Evolutionary conservation across 2,797 vertebrate genomes (phyloP), one percentile per base, ranked within the genome.

Genomic region (Numenius phaeopus): DNA sequence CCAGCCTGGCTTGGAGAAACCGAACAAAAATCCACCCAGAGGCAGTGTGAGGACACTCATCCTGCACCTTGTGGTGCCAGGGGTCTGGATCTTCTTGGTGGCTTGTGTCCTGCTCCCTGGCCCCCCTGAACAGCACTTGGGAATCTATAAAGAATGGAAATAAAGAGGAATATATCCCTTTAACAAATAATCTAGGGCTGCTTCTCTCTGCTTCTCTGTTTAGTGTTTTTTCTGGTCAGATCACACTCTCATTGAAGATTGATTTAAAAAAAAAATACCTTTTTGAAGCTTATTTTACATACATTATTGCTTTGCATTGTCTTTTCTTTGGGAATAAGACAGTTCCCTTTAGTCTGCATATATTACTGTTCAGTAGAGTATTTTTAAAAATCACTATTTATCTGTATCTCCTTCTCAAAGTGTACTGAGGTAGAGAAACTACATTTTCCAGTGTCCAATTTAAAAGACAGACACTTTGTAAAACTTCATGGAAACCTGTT

Each of bases 1-100:
- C 22, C 44, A 64, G 59, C 26, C 16, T 52, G 66, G 24, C 85
- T 82, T 78, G 27, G 70, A 52, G 71, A 67, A 71, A 20, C 54
- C 0, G 2, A 54, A 23, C 7, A 32, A 61, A 76, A 82, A 7
- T 14, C 58, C 46, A 15, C 8, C 10, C 0, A 2, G 52, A 55
- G 46, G n/a, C 13, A 27, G 30, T 5, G 17, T 0, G 3, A 76
- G 29, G 52, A 34, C 8, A 1, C 21, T 57, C 10, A 10, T 61
- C 30, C 32, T 2, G 3, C 30, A 32, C 30, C 9, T 52, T 11
- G 34, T 5, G 20, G 24, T 46, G 78, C 1, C 1, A n/a, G n/a
- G 27, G 61, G 10, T 50, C 30, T 89, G 39, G 14, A 21, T 59
- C 50, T 66, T 84, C n/a, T 24, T 9, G 52, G 32, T 69, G 37